Percentiles rank a stretch among this genome's conserved stretches.
Evolutionary conservation across 2,113 vertebrate genomes (phyloP).

Genomic region (Tonatia bakeri): DNA sequence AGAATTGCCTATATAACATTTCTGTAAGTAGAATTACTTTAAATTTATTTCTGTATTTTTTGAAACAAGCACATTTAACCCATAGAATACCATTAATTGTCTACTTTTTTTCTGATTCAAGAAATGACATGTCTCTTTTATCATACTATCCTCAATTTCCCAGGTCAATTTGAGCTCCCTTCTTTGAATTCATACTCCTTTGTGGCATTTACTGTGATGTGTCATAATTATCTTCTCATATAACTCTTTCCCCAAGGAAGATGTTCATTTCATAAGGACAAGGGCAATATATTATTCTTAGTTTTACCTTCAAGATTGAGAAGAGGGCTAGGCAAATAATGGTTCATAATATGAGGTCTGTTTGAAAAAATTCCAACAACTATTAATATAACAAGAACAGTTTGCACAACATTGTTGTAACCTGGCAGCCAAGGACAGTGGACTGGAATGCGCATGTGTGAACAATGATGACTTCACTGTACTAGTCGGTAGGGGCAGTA

Average conservation of each 20-base stretch:
- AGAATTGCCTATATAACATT: neutral
- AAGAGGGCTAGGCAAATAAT: neutral
- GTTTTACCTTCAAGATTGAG: neutral
- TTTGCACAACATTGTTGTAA: too few species aligned
- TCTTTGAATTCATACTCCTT: neutral
- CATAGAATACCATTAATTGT: neutral
- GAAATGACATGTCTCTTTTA: neutral
- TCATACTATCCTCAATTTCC: neutral
- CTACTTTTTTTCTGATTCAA: neutral
- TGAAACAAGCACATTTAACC: neutral
- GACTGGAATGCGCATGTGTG: too few species aligned
- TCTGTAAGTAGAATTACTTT: neutral
- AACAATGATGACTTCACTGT: too few species aligned
- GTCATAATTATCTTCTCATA: neutral
- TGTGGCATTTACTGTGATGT: neutral
- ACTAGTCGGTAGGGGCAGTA: too few species aligned
- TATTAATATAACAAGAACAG: too few species aligned
- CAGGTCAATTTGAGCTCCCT: neutral
- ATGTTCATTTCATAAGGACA: neutral
- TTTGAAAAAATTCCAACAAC: too few species aligned
- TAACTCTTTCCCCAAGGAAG: neutral
- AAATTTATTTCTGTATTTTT: conserved; percentile 10
- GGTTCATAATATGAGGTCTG: neutral
- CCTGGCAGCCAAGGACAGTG: too few species aligned
- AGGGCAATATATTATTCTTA: neutral